Percentiles rank a stretch among this genome's conserved stretches.
Evolutionary conservation across 1,140 invertebrate genomes (phyloP).

Genomic region (Cydia strobilella): DNA sequence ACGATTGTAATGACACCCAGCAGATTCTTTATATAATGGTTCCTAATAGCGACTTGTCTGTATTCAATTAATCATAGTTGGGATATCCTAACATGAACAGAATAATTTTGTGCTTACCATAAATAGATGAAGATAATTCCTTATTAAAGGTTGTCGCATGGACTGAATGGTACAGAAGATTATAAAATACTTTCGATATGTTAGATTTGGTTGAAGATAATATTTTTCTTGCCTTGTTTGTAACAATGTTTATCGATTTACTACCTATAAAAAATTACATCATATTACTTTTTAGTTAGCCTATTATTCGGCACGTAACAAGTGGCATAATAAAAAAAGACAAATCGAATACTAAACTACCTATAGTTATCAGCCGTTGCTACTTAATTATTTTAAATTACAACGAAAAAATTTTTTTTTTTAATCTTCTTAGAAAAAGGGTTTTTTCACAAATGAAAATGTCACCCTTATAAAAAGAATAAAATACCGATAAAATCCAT

Average conservation of each 20-base stretch:
- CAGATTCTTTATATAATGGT: background rate
- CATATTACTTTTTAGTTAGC: background rate
- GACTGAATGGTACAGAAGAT: background rate
- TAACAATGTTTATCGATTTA: background rate
- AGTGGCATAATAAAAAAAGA: too few relatives aligned
- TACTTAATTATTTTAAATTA: too few relatives aligned
- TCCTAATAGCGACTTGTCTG: background rate
- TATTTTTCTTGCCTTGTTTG: background rate
- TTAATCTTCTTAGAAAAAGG: too few relatives aligned
- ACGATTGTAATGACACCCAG: background rate
- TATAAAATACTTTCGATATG: background rate
- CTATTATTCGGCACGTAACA: too few relatives aligned
- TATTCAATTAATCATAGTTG: conserved; percentile 2
- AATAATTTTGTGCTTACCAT: background rate
- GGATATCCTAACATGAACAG: conserved; percentile 5
- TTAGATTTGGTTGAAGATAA: background rate
- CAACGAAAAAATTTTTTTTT: too few relatives aligned
- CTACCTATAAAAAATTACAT: background rate
- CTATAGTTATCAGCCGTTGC: too few relatives aligned
- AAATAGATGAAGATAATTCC: background rate
- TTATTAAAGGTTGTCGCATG: background rate
- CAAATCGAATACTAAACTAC: too few relatives aligned
- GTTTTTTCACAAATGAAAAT: too few relatives aligned
- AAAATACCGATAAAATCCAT: too few relatives aligned
- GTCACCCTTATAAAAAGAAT: too few relatives aligned